Evolutionary conservation across 2,888 invertebrate species (phyloP).

Genomic region (Dynastes hyllus): DNA sequence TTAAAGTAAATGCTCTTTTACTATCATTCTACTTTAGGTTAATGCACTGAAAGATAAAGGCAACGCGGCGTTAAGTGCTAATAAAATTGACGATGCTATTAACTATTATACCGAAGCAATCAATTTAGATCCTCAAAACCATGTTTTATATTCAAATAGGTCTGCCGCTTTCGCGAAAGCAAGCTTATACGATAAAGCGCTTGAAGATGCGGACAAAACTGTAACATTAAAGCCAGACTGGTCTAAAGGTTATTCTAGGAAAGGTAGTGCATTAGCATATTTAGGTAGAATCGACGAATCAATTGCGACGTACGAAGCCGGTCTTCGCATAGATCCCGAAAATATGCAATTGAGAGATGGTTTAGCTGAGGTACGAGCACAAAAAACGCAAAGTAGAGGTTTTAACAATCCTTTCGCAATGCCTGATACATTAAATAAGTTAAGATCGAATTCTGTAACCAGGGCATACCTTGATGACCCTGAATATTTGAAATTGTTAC

Average conservation of each 20-base stretch:
- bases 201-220: conserved; percentile 90
- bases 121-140: conserved; percentile 84
- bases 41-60: conserved; percentile 89
- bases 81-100: conserved; percentile 86
- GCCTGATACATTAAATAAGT: conserved; percentile 76
- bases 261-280: conserved; percentile 89
- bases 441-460: conserved; percentile 81
- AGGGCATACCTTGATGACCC: conserved; percentile 83
- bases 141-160: conserved; percentile 93
- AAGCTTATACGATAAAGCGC: conserved; percentile 81
- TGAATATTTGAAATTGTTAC: conserved; percentile 77
- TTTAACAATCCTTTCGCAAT: conserved; percentile 74
- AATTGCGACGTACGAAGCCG: conserved; percentile 82
- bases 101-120: conserved; percentile 88
- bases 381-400: conserved; percentile 55
- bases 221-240: conserved; percentile 87
- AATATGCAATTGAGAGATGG: conserved; percentile 83
- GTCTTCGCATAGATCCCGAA: conserved; percentile 81
- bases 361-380: conserved; percentile 74
- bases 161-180: conserved; percentile 93
- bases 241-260: conserved; percentile 92
- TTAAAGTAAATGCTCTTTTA: neutral
- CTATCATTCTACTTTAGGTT: conserved; percentile 75
- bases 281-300: conserved; percentile 85
- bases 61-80: conserved; percentile 86